phyloP scores from a whole-genome alignment of 2,113 vertebrate genomes.

The Miniopterus natalensis region DNA sequence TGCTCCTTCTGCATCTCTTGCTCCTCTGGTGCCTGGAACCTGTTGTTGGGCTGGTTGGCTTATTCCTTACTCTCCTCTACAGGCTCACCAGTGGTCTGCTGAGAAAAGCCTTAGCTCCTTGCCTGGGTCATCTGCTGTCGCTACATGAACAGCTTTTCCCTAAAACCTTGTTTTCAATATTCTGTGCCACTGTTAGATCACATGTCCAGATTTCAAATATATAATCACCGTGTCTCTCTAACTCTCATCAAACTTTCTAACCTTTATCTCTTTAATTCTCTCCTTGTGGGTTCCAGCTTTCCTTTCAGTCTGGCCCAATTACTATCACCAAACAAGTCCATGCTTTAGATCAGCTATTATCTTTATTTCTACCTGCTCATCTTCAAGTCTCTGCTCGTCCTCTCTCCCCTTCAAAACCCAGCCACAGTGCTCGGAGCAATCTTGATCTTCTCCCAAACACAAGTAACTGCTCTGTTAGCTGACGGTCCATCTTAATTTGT shows the following conservation, averaged over 20 bases:
- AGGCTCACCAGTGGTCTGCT: background rate
- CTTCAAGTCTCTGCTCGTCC: background rate
- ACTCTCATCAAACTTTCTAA: background rate
- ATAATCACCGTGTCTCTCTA: background rate
- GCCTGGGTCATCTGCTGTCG: background rate
- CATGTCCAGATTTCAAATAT: background rate
- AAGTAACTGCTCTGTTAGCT: background rate
- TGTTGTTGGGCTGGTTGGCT: background rate
- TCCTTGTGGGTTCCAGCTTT: background rate
- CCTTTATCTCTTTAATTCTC: background rate
- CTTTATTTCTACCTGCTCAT: constrained; percentile 32
- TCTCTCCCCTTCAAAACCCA: background rate
- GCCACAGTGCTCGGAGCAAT: background rate
- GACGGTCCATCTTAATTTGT: background rate
- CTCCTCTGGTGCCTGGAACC: background rate
- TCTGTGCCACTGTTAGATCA: background rate
- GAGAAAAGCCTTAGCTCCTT: background rate
- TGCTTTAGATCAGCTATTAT: constrained; percentile 18
- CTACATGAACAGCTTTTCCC: background rate
- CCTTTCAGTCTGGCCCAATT: background rate
- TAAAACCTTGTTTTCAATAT: constrained; percentile 34
- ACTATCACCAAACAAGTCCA: background rate
- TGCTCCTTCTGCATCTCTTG: background rate
- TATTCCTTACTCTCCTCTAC: background rate
- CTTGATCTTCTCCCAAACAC: background rate